Evolutionary conservation across 2,797 vertebrate species (phyloP), one percentile per base, ranked within the genome.

Genomic region (Channa striata): DNA sequence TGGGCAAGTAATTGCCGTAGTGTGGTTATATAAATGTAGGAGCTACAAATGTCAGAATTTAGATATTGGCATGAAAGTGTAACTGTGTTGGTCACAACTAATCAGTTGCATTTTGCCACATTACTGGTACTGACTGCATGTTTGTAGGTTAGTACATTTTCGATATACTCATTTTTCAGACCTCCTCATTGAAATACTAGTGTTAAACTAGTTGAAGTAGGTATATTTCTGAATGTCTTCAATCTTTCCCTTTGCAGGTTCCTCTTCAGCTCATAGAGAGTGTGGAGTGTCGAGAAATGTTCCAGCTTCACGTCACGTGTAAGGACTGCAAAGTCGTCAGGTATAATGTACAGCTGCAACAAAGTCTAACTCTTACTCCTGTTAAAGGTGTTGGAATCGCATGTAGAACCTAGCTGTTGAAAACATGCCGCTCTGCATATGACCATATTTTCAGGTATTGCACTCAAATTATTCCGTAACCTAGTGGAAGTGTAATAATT

Each of bases 301-400:
- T 99, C 88, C 97, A 99, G 74, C 96, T 99, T 75, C 96, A 97
- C 57, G 93, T 99, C 91, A 98, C 96, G 76, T 99, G 98, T 89
- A 99, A 99, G 90, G 98, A 99, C 93, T 99, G 97, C 90, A 98
- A 99, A 92, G 94, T 99, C 44, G 94, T 98, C 91, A 96, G 97
- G 97, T 99, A 93, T 1, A 13, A 39, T 13, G 6, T 42, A 13
- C 42, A 21, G 16, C 30, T 6, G n/a, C 37, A 7, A 14, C 2
- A 5, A 5, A 4, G 5, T 30, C 14, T 1, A 23, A 1, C 13
- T 59, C 12, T 62, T 36, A 25, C 11, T 11, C 23, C 10, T 37
- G 40, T 51, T 48, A 19, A n/a, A 30, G n/a, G 0, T 51, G 1
- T 5, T 33, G 16, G n/a, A n/a, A 54, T 20, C 8, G 46, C 4